A percentile compares a stretch with the other conserved stretches of the same genome.
phyloP scores from a whole-genome alignment of 1,140 invertebrate species.

The Nephila pilipes region DNA sequence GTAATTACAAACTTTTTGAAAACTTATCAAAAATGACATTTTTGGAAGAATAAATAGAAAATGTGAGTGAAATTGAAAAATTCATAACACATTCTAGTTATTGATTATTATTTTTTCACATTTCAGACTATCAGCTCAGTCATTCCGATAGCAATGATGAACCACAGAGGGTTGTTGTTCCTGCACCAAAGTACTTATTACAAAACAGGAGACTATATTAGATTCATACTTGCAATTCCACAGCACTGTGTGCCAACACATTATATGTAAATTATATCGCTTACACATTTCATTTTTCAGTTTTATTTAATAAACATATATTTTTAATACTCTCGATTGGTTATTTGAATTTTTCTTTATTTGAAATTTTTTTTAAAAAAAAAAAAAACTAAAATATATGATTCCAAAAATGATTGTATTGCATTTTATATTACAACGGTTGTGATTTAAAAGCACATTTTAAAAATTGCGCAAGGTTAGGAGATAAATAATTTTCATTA shows the following conservation, averaged over 20 bases:
- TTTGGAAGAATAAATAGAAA: no score
- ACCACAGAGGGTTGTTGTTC: slow-evolving; percentile 63
- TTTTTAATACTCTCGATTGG: background rate
- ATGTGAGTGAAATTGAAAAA: no score
- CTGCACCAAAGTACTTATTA: slow-evolving; percentile 47
- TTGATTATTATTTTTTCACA: background rate
- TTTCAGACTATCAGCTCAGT: slow-evolving; percentile 27
- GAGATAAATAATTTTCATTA: no score
- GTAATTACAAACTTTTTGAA: no score
- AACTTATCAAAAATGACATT: no score
- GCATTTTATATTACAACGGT: no score
- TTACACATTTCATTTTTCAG: slow-evolving; percentile 43
- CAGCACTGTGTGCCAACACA: background rate
- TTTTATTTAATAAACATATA: slow-evolving; percentile 71
- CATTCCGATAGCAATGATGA: slow-evolving; percentile 55
- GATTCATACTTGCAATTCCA: background rate
- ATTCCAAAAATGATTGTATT: no score
- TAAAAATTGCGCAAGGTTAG: no score
- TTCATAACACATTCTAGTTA: background rate
- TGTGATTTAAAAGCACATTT: no score
- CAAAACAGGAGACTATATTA: background rate
- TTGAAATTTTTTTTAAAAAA: no score
- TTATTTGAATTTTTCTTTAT: no score
- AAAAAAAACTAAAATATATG: no score
- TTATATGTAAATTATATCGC: slow-evolving; percentile 55